phyloP scores from a whole-genome alignment of 2,113 vertebrate species.

The Xiphophorus hellerii region DNA sequence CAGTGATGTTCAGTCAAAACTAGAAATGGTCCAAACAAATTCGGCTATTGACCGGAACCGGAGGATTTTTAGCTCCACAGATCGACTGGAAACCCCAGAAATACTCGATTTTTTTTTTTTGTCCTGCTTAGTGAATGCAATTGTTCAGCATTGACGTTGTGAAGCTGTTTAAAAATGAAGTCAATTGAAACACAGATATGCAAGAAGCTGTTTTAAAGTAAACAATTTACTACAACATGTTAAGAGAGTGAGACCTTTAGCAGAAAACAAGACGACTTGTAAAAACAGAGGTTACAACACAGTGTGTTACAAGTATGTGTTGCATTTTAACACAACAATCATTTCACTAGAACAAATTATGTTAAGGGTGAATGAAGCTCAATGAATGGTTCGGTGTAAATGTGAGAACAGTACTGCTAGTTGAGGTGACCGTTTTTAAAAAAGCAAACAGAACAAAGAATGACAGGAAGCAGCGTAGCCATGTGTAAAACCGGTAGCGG shows the following conservation, averaged over 20 bases:
- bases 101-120: neutral
- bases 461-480: constrained; percentile 8
- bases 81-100: neutral
- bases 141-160: neutral
- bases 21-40: too few species aligned
- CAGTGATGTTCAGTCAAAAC: neutral
- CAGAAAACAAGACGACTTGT: too few species aligned
- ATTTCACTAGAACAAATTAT: neutral
- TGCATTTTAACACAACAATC: neutral
- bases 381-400: constrained; percentile 5
- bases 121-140: neutral
- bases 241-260: neutral
- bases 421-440: constrained; percentile 26
- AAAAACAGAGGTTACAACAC: neutral
- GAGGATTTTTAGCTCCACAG: too few species aligned
- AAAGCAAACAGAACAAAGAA: constrained; percentile 2
- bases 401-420: neutral
- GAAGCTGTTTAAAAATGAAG: neutral
- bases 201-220: neutral
- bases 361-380: neutral
- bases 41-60: too few species aligned
- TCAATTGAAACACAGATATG: neutral
- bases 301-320: neutral
- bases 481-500: constrained; percentile 3
- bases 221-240: neutral